Conservation (phyloP, 2,888 invertebrate species). For the Hymenopus coronatus region DNA sequence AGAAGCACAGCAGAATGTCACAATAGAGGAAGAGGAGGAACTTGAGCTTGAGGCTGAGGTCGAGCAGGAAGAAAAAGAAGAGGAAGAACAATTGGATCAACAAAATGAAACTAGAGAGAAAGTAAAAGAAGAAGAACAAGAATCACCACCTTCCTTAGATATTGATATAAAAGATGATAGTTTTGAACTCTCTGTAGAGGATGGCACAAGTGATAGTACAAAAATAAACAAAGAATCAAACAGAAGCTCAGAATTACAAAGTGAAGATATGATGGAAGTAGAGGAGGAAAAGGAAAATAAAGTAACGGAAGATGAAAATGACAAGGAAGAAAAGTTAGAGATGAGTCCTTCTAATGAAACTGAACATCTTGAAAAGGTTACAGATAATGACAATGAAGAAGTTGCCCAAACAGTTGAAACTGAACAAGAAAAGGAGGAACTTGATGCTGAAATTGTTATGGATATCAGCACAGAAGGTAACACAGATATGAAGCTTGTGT, state of each 20-base stretch:
- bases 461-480: slow-evolving; percentile 16
- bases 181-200: background rate
- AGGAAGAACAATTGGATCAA: background rate
- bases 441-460: background rate
- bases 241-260: background rate
- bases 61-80: background rate
- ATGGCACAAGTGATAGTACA: background rate
- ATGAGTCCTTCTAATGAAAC: background rate
- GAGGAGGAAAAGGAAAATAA: background rate
- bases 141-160: background rate
- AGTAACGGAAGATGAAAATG: background rate
- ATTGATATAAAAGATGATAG: background rate
- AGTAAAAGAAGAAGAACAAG: background rate
- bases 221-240: background rate
- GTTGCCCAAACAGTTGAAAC: background rate
- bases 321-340: background rate
- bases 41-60: background rate
- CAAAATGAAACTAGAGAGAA: background rate
- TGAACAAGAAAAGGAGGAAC: background rate
- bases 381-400: background rate
- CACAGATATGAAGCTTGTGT: slow-evolving; percentile 43
- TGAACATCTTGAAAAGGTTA: background rate
- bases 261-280: background rate
- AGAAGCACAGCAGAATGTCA: background rate
- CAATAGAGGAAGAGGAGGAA: background rate